Percentiles rank a stretch among this genome's conserved stretches.
Evolutionary conservation across 2,113 vertebrate genomes (phyloP).

Genomic region (Helogale parvula): DNA sequence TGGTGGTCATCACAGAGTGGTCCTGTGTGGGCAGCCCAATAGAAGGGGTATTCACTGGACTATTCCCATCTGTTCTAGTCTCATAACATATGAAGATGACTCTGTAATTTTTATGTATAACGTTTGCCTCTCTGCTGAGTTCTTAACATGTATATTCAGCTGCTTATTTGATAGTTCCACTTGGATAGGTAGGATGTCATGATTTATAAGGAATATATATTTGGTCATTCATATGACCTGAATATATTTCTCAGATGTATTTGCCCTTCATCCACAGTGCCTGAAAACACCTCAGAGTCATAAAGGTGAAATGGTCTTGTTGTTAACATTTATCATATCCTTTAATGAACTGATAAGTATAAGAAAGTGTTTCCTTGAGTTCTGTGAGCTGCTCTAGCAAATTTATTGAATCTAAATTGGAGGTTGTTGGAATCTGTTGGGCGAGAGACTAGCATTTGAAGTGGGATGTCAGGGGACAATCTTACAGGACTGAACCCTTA

Average conservation of each 20-base stretch:
- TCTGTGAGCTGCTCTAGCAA: background rate
- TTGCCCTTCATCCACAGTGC: background rate
- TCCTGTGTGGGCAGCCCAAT: background rate
- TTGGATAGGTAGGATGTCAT: background rate
- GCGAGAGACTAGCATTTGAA: background rate
- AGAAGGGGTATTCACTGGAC: background rate
- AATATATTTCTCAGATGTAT: background rate
- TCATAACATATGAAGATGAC: background rate
- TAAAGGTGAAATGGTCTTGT: background rate
- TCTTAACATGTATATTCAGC: background rate
- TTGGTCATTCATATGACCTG: background rate
- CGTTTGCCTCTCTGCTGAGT: background rate
- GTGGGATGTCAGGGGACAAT: background rate
- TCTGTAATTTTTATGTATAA: background rate
- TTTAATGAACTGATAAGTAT: background rate
- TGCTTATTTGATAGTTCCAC: conserved; percentile 22
- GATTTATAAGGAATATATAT: background rate
- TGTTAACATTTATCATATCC: background rate
- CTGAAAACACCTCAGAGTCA: background rate
- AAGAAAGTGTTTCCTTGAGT: background rate
- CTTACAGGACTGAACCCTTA: background rate
- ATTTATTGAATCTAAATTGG: background rate
- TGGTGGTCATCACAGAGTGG: background rate
- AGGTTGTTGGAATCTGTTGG: background rate
- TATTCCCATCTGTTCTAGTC: background rate